Evolutionary conservation across 2,113 vertebrate genomes (phyloP).

Genomic region (Melanostigma gelatinosum): DNA sequence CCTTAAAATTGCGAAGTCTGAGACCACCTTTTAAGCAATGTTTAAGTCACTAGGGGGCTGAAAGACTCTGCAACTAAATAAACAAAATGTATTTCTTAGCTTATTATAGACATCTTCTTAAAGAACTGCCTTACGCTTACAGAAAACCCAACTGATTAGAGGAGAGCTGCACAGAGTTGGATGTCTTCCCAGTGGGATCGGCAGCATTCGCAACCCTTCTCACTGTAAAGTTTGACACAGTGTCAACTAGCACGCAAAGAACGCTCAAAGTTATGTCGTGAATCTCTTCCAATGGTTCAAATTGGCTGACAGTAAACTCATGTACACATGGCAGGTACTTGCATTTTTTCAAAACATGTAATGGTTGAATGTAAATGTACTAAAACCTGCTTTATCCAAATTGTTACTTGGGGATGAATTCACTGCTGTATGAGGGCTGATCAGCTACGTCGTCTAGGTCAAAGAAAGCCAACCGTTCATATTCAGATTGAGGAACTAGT

Average conservation of each 20-base stretch:
- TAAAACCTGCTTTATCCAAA: conserved; percentile 33
- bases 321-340: conserved; percentile 28
- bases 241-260: conserved; percentile 9
- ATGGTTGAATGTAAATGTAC: conserved; percentile 28
- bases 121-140: conserved; percentile 55
- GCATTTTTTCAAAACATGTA: conserved; percentile 2
- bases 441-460: conserved; percentile 24
- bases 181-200: background rate
- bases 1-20: background rate
- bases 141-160: conserved; percentile 26
- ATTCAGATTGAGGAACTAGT: conserved; percentile 49
- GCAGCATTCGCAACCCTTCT: background rate
- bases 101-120: conserved; percentile 12
- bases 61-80: conserved; percentile 9
- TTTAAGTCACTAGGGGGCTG: conserved; percentile 27
- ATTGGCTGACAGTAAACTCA: conserved; percentile 10
- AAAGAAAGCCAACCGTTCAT: conserved; percentile 36
- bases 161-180: conserved; percentile 5
- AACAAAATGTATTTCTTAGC: background rate
- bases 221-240: conserved; percentile 6
- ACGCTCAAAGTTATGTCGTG: conserved; percentile 8
- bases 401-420: conserved; percentile 11
- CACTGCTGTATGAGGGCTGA: conserved; percentile 24
- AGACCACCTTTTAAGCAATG: conserved; percentile 7
- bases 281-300: conserved; percentile 9